These are phyloP conservation scores for Motacilla alba DNA, from an alignment of 2,113 vertebrate species.

Conservation along the genomic window DNA sequence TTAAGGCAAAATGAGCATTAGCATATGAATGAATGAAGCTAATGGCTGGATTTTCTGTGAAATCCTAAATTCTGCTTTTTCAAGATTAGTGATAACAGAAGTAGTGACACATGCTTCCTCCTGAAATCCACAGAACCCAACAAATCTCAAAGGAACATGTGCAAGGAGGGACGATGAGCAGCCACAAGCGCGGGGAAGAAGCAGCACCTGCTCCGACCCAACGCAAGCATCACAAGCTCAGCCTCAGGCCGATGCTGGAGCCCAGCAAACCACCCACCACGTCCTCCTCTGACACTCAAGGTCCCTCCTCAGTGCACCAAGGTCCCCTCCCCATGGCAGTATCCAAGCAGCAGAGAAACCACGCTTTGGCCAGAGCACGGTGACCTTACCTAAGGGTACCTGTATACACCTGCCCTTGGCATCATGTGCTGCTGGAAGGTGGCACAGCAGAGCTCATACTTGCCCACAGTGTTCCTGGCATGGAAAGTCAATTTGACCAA, in stretches of 20 bases:
- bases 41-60: background rate
- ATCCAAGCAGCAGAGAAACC: background rate
- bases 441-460: background rate
- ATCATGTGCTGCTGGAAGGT: background rate
- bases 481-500: background rate
- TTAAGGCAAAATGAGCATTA: background rate
- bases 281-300: background rate
- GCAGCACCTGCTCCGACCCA: background rate
- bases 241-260: background rate
- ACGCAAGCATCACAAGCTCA: background rate
- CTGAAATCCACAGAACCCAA: background rate
- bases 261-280: background rate
- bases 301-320: background rate
- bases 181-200: background rate
- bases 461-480: rapidly evolving
- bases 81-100: background rate
- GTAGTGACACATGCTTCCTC: background rate
- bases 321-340: background rate
- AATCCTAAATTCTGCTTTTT: background rate
- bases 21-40: background rate
- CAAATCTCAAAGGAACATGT: background rate
- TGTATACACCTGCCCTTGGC: background rate
- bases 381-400: too few species aligned
- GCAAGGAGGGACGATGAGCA: background rate
- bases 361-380: background rate